Conservation (phyloP, 2,888 invertebrate genomes). For the Branchinecta sandiegonensis region DNA sequence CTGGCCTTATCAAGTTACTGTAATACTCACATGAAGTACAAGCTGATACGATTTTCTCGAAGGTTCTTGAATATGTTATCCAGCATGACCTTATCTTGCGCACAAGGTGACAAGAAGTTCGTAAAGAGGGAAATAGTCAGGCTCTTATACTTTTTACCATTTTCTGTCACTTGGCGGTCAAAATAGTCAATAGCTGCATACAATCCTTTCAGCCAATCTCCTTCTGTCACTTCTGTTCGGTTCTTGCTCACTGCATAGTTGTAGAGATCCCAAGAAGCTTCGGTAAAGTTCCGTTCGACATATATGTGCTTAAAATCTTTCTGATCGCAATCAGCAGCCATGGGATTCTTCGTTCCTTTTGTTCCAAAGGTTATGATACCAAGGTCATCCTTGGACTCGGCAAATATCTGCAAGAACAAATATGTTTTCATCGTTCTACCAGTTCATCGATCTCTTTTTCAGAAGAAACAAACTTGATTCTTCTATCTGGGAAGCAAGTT, state of each 20-base stretch:
- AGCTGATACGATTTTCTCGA: background rate
- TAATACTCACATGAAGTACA: conserved; percentile 4
- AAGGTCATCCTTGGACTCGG: conserved; percentile 5
- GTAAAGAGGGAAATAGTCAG: background rate
- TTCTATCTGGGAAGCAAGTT: too few relatives aligned
- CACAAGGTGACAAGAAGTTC: background rate
- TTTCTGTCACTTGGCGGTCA: background rate
- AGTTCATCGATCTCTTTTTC: background rate
- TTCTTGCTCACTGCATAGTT: background rate
- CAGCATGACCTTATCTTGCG: background rate
- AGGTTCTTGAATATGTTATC: background rate
- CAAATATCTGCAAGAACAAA: background rate
- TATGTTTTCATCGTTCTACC: background rate
- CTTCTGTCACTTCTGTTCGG: background rate
- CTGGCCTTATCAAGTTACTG: too few relatives aligned
- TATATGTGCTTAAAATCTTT: background rate
- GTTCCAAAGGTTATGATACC: conserved; percentile 10
- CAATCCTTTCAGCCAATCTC: conserved; percentile 3
- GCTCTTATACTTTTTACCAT: background rate
- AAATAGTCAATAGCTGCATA: conserved; percentile 3
- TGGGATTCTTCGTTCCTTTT: conserved; percentile 2
- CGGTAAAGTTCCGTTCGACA: background rate
- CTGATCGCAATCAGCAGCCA: background rate
- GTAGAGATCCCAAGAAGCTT: background rate
- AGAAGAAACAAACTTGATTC: too few relatives aligned